Conservation (phyloP, 2,888 invertebrate species). For the Agrochola macilenta region DNA sequence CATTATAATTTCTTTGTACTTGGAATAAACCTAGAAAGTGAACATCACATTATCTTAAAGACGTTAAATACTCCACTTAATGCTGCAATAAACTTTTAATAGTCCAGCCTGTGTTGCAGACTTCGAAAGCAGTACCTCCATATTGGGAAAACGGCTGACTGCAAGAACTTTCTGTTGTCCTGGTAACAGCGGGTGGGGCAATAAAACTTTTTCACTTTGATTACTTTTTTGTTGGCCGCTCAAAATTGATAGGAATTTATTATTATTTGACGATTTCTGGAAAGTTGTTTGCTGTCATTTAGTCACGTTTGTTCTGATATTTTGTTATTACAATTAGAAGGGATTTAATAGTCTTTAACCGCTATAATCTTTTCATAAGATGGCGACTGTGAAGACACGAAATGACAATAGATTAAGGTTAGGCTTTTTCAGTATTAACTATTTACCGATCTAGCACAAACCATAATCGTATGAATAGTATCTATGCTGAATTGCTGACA, state of each 20-base stretch:
- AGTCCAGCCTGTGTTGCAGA: conserved; percentile 46
- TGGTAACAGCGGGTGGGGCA: conserved; percentile 66
- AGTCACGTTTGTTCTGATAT: conserved; percentile 18
- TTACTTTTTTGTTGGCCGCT: conserved; percentile 33
- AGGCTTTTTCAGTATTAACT: not conserved
- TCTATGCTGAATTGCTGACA: not conserved
- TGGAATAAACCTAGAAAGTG: conserved; percentile 36
- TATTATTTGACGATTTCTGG: conserved; percentile 4
- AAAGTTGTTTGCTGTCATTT: conserved; percentile 36
- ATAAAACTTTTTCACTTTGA: conserved; percentile 47
- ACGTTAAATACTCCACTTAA: conserved; percentile 37
- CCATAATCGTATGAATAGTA: not conserved
- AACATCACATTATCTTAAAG: conserved; percentile 29
- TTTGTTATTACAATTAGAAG: not conserved
- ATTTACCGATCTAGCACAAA: conserved; percentile 13
- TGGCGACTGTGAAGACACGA: not conserved
- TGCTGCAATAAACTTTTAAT: conserved; percentile 49
- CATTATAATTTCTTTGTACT: conserved; percentile 1
- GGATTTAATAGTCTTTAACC: not conserved
- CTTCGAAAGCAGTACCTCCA: conserved; percentile 79
- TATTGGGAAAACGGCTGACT: conserved; percentile 72
- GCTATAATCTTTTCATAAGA: not conserved
- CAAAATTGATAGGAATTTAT: conserved; percentile 19
- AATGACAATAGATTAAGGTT: not conserved
- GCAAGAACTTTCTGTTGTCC: conserved; percentile 80